These are phyloP conservation scores for Drosophila pegasa DNA, from an alignment of 2,888 invertebrate genomes.

Conservation along the genomic window DNA sequence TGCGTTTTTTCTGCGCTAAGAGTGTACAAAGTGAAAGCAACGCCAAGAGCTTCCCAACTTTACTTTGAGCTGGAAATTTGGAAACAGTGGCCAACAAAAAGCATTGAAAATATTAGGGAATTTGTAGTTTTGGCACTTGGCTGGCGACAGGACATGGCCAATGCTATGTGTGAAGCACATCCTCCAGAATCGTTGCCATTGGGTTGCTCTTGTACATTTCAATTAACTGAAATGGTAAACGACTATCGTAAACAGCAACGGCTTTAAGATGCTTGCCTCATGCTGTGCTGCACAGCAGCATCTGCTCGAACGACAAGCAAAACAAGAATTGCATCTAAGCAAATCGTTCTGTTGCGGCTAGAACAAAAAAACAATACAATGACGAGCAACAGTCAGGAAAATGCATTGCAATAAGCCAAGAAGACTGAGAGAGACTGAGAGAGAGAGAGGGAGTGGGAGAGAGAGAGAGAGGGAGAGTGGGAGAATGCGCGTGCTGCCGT, in stretches of 20 bases:
- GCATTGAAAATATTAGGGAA: slow-evolving; percentile 21
- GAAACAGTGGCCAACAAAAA: slow-evolving; percentile 33
- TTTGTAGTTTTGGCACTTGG: slow-evolving; percentile 22
- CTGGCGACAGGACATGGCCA: slow-evolving; percentile 19
- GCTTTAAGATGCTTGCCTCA: slow-evolving; percentile 39
- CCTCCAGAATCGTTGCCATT: background rate
- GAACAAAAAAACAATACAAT: slow-evolving; percentile 33
- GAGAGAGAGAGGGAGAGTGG: no score
- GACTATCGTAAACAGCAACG: slow-evolving; percentile 74
- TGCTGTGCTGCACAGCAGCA: slow-evolving; percentile 28
- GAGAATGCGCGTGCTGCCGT: slow-evolving; percentile 33
- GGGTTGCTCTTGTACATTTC: slow-evolving; percentile 50
- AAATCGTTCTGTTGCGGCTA: slow-evolving; percentile 65
- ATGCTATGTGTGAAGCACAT: slow-evolving; percentile 14
- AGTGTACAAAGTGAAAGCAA: slow-evolving; percentile 34
- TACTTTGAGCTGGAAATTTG: slow-evolving; percentile 47
- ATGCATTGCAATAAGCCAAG: slow-evolving; percentile 64
- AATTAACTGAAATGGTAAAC: slow-evolving; percentile 75
- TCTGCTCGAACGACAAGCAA: slow-evolving; percentile 9
- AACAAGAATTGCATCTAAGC: slow-evolving; percentile 62
- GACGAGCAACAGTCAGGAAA: slow-evolving; percentile 68
- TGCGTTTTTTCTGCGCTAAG: background rate
- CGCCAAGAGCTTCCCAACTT: slow-evolving; percentile 37
- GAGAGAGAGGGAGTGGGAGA: background rate
- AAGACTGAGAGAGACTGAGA: slow-evolving; percentile 30